Percentiles rank a stretch among this genome's conserved stretches.
These are phyloP conservation scores for Catostylus mosaicus DNA, from an alignment of 30 jellyfish, hydroid and myxozoan species.

Conservation along the genomic window DNA sequence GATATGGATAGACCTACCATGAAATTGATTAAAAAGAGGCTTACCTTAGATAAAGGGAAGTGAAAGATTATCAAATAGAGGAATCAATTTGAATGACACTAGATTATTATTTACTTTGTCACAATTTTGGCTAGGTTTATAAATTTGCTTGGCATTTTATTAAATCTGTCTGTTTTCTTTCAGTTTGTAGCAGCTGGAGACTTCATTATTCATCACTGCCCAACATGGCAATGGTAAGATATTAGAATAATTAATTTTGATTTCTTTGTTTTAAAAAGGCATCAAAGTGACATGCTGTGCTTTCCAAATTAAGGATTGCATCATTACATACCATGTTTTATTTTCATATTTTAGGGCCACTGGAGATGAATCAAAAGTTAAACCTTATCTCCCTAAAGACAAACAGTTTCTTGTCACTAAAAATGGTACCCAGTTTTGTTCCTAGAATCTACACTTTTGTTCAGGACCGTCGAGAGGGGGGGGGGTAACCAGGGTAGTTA, in stretches of 20 bases:
- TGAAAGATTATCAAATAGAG: no score
- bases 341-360: conserved; percentile 73
- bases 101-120: no score
- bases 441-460: no score
- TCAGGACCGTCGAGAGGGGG: no score
- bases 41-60: no score
- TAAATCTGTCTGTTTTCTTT: neutral
- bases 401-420: conserved; percentile 92
- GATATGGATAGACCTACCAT: no score
- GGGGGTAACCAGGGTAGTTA: no score
- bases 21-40: no score
- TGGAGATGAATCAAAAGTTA: conserved; percentile 91
- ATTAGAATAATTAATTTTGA: no score
- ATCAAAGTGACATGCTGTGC: neutral
- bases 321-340: neutral
- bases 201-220: conserved; percentile 96
- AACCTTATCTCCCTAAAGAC: conserved; percentile 90
- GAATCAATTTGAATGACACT: no score
- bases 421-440: conserved; percentile 69
- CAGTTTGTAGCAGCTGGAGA: conserved; percentile 99
- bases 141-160: neutral
- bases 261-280: neutral
- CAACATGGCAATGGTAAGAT: conserved; percentile 99
- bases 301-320: neutral
- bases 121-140: neutral